Base-by-base conservation (phyloP, 2,113 vertebrate species). In the Vireo altiloquus region DNA sequence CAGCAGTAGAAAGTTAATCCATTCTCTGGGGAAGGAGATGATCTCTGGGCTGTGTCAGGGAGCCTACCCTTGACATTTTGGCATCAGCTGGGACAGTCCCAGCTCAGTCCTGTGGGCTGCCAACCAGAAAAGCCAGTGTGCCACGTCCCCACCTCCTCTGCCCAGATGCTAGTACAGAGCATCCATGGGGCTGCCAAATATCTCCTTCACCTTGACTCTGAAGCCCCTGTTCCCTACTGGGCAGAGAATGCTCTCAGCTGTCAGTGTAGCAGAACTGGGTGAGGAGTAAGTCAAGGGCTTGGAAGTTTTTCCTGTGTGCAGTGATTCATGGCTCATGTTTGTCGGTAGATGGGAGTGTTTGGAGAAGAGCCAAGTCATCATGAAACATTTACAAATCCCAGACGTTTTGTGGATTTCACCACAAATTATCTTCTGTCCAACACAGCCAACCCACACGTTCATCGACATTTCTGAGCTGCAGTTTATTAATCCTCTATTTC, bases 321-420 rank as follows among this genome's bases (percentile, higher is more conserved):
- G 82, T 91, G 94, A 95, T 91, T 96, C 94, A 95, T 65, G 70
- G 59, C 63, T 85, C 9, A 0, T 89, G 75, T 95, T 96, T 95
- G 84, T 96, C 75, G 91, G 90, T 82, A 54, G 78, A 93, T 91
- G 82, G 92, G 95, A 96, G 93, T 80, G 71, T 88, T 96, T 92
- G 95, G 95, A 93, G 82, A 82, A 42, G 71, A 56, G 88, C 90
- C 94, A 96, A 88, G 76, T 90, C 90, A 94, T 92, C 95, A 79
- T 78, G 87, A 95, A 97, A 94, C 92, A 82, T 95, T 95, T 94
- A 97, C 94, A 97, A 96, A 95, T 92, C 94, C 87, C 96, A 96
- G 94, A 77, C 42, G 72, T 90, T 94, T 87, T 91, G 85, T 83
- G 93, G 92, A 96, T 96, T 90, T 96, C 92, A 90, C 96, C 90